Evolutionary conservation across 2,888 invertebrate genomes (phyloP), one percentile per base, ranked within the genome.

Genomic region (Euclidia mi): DNA sequence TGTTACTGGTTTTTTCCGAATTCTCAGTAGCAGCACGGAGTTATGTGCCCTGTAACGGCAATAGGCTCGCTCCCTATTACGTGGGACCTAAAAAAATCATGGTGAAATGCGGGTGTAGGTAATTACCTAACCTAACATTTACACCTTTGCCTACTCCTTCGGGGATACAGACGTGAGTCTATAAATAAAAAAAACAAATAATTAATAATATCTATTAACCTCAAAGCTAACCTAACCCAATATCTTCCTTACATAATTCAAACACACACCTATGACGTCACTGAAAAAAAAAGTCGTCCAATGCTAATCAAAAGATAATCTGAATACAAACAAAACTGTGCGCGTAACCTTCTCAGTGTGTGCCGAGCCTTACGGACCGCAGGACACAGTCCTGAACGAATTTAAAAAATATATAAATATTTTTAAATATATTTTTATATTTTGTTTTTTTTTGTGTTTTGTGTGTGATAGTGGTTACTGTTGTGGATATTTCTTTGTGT

Each of bases 261-360:
- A 40, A n/a, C n/a, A n/a, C n/a, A n/a, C 4, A 25, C 9, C 14
- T 34, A 2, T 76, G 76, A 78, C 73, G 80, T 77, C 70, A 79
- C 18, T 20, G 9, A 45, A 71, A 58, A 57, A 80, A 81, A 77
- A 81, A 74, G 53, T 57, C 9, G 61, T 71, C 60, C 71, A 59
- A 66, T 72, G 61, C 51, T 77, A 82, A 79, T 77, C 82, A 69
- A 18, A 58, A 61, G 83, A 78, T 83, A 83, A 83, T 83, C 83
- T 71, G 15, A 62, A 45, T 47, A 70, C 62, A 82, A 80, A 83
- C 80, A 82, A 46, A 50, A 47, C 60, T 78, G 76, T 75, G 74
- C 66, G 66, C 44, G 60, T 66, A 59, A 43, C 72, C 71, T 71
- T 65, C 67, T 28, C 69, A 74, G 81, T 83, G 80, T 81, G 80